Base-by-base conservation (phyloP, 1,140 invertebrate species). In the Drosophila malerkotliana region DNA sequence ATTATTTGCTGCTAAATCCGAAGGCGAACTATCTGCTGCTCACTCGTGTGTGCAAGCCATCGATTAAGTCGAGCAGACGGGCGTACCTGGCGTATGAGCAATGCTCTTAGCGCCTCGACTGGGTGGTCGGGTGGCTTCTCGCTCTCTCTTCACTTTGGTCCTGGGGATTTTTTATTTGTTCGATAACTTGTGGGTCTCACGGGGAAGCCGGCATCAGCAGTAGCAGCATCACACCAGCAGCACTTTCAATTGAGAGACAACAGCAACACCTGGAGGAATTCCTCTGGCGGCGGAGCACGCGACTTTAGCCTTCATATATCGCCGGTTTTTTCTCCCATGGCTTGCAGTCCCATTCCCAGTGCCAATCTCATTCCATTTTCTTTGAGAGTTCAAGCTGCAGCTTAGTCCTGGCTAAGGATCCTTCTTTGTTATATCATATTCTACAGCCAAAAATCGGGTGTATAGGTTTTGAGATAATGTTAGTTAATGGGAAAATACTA, bases 171-270 rank as follows among this genome's bases (percentile, higher is more conserved):
- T 58, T 52, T 79, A 58, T 68, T 68, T 79, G 47, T 28, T 26
- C 45, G 71, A 63, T 64, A 66, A 49, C 72, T 75, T 66, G 45
- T 47, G 54, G 53, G 53, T 37, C 69, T 45, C 62, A 54, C 51
- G 55, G 52, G 68, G 14, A 8, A 14, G 41, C 54, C 5, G 15
- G 41, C 14, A 44, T 14, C 14, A 44, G 4, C 41, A 44, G 39
- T 8, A 41, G 39, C 39, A 41, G n/a, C 41, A 15, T 28, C 26
- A 37, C 39, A 44, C 7, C 18, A 47, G 63, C 73, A 79, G 77
- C 81, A 74, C 78, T 85, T 85, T 87, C 81, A 81, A 81, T 87
- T 81, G 77, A 68, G 62, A 87, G 81, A 77, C 68, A 80, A 63
- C 53, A 66, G 72, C 77, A 64, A 57, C 59, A 78, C 59, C 69